phyloP scores from a whole-genome alignment of 2,797 vertebrate genomes.

The Botia kubotai region DNA sequence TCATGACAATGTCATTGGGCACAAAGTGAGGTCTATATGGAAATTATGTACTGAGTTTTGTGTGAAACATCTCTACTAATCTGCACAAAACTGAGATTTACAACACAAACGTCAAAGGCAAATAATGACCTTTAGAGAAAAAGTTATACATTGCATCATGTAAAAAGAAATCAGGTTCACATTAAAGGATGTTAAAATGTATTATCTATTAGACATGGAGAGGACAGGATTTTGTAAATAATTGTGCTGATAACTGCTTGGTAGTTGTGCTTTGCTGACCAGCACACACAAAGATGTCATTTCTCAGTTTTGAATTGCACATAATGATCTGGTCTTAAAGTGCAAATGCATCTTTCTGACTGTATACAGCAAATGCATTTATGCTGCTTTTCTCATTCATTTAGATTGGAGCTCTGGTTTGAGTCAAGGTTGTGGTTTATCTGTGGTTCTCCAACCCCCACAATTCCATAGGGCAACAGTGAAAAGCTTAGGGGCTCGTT shows the following conservation, averaged over 20 bases:
- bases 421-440: slow-evolving; percentile 30
- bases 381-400: neutral
- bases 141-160: too few relatives aligned
- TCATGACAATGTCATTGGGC: too few relatives aligned
- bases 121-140: too few relatives aligned
- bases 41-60: neutral
- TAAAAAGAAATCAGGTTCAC: too few relatives aligned
- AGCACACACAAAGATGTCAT: neutral
- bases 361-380: neutral
- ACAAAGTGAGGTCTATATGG: too few relatives aligned
- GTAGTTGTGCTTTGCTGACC: neutral
- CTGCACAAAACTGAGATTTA: too few relatives aligned
- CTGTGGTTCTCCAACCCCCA: slow-evolving; percentile 5
- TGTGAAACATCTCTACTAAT: neutral
- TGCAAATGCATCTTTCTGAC: neutral
- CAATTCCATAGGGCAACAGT: slow-evolving; percentile 6
- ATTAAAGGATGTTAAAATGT: neutral
- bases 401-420: neutral
- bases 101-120: too few relatives aligned
- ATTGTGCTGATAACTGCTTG: too few relatives aligned
- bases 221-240: neutral
- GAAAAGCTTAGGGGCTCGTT: slow-evolving; percentile 15
- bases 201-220: neutral
- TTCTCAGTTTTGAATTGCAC: neutral
- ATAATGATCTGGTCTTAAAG: neutral